Base-by-base conservation (phyloP, 2,888 invertebrate genomes). In the Tethea ocularis region DNA sequence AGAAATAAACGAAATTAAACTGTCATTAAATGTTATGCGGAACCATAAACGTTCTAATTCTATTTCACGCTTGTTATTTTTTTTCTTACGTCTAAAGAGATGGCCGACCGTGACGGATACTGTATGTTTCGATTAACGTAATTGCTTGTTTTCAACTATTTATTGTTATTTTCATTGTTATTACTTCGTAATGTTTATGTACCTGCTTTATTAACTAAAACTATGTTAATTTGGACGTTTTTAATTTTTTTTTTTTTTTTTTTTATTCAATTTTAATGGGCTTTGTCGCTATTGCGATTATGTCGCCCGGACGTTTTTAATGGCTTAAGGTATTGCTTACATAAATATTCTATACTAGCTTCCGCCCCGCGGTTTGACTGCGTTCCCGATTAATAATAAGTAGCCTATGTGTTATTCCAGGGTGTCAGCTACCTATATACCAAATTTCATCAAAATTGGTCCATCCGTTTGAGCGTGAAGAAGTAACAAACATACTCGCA, bases 41-140 rank as follows among this genome's bases (percentile, higher is more conserved):
- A 46, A 20, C 46, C 17, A 1, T 38, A 8, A 5, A 8, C 10
- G 2, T 20, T 46, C 41, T 41, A 17, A 51, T 59, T 59, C 58
- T 63, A 61, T 63, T 58, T 62, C 36, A 33, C n/a, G 51, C 24
- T 51, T 53, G 22, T 63, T 63, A 59, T 1, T 38, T 63, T 63
- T 61, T 61, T 20, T 46, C 46, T 46, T 1, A 53, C 33, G 54
- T 33, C 11, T 10, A 53, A 10, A 29, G 17, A 52, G 26, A 23
- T 26, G 24, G 26, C 15, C 20, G 33, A 22, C 11, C 36, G 33
- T 33, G 20, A 33, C 33, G 33, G 33, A 54, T 54, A 13, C 29
- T 22, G 53, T 33, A 33, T 20, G n/a, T 54, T 54, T 33, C 54
- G 20, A 33, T 33, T 33, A 54, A 33, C 15, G 33, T 54, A 20